These are phyloP conservation scores for Caerostris darwini DNA, from an alignment of 1,140 invertebrate species.

Conservation along the genomic window DNA sequence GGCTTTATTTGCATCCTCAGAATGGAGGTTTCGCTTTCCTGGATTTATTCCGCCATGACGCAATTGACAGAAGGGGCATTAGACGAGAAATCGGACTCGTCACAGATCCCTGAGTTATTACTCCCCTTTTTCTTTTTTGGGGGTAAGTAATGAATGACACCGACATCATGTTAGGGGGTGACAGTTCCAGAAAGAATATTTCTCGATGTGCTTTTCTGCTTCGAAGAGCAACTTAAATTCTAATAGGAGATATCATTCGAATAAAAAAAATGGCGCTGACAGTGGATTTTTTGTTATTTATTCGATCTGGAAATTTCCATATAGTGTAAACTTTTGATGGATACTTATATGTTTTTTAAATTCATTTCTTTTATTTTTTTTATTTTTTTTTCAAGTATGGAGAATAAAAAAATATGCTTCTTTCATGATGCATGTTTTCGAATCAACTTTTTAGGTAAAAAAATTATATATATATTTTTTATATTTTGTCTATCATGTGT, in stretches of 20 bases:
- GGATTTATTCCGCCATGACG: not conserved
- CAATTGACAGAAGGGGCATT: not conserved
- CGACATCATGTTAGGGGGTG: not conserved
- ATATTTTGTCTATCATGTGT: too few relatives aligned
- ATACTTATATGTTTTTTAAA: too few relatives aligned
- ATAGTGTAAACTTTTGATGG: too few relatives aligned
- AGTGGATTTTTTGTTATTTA: too few relatives aligned
- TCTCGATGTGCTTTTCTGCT: not conserved
- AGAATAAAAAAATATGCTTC: too few relatives aligned
- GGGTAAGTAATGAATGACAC: not conserved
- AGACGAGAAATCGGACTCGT: not conserved
- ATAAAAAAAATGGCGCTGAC: not conserved
- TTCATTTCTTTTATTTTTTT: too few relatives aligned
- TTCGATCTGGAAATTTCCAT: too few relatives aligned
- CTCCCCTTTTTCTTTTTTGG: not conserved
- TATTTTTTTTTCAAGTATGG: too few relatives aligned
- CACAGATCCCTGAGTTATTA: not conserved
- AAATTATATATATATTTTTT: too few relatives aligned
- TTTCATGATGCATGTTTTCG: too few relatives aligned
- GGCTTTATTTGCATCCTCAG: conserved; percentile 45
- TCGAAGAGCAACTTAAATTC: not conserved
- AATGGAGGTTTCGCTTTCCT: not conserved
- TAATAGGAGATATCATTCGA: not conserved
- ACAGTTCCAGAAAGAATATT: not conserved
- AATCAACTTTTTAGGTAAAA: too few relatives aligned